phyloP scores from a whole-genome alignment of 2,797 vertebrate genomes.

The Macroramphosus scolopax region DNA sequence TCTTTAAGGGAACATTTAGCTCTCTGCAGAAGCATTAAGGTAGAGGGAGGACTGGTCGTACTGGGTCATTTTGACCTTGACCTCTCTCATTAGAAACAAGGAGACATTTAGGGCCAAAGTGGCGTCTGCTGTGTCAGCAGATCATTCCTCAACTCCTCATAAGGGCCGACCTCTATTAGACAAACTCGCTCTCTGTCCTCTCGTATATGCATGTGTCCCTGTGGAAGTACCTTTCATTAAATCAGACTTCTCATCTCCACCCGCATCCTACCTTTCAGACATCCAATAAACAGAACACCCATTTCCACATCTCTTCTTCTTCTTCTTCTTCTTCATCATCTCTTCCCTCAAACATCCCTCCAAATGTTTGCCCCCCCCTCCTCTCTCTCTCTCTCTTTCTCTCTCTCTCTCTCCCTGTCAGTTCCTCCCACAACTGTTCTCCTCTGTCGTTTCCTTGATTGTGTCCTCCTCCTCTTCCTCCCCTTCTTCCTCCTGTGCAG shows the following conservation, averaged over 20 bases:
- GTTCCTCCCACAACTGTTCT: conserved; percentile 60
- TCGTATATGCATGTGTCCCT: conserved; percentile 13
- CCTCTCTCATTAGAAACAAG: conserved; percentile 33
- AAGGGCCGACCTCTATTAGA: too few species aligned
- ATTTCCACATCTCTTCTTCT: conserved; percentile 7
- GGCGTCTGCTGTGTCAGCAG: conserved; percentile 44
- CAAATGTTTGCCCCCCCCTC: conserved; percentile 2
- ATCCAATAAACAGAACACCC: conserved; percentile 5
- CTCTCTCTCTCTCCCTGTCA: conserved; percentile 28
- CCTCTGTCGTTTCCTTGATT: conserved; percentile 35
- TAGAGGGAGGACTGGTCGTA: conserved; percentile 24
- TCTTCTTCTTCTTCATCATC: conserved; percentile 40
- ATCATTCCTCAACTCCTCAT: conserved; percentile 63
- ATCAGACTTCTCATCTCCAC: background rate
- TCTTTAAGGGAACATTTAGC: too few species aligned
- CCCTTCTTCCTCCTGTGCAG: conserved; percentile 53
- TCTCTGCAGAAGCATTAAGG: conserved; percentile 26
- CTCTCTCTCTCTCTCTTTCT: background rate
- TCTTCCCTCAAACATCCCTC: conserved; percentile 21
- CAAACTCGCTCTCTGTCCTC: conserved; percentile 19
- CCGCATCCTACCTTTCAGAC: conserved; percentile 6
- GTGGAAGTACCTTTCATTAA: too few species aligned
- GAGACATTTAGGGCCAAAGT: conserved; percentile 32
- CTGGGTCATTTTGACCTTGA: conserved; percentile 45
- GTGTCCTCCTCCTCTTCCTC: conserved; percentile 44